Base-by-base conservation (phyloP, 35 echinoderm and acorn worm species). In the Apostichopus californicus region DNA sequence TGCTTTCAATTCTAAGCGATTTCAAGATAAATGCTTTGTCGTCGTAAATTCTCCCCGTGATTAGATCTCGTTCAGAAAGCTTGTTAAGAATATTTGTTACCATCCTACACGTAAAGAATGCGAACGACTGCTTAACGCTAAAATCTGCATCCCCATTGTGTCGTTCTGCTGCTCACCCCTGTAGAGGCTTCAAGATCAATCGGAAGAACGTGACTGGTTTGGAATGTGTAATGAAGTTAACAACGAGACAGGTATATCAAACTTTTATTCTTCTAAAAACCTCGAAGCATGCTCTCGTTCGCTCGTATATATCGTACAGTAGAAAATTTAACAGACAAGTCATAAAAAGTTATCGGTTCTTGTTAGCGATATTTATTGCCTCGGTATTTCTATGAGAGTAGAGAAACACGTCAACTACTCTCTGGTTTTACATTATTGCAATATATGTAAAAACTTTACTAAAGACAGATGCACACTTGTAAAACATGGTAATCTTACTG, bases 201-300 rank as follows among this genome's bases (percentile, higher is more conserved):
- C 18, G 11, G 64, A 3, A 17, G 64, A 4, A 18, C 63, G 15
- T 68, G 34, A 68, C 80, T 14, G 80, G 10, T 18, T 56, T 55
- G 80, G 80, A 83, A 83, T 83, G 46, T 83, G 80, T 56, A 83
- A 83, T 83, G 80, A 83, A 83, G 80, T 56, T 83, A 55, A 55
- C 80, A 55, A n/a, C 34, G 9, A 83, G 10, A 54, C 22, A 83
- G 80, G 80, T 83, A 83, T 83, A 68, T 68, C 11, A 68, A 68
- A 14, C 18, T 68, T 18, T 9, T 14, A 11, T 68, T 68, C 64
- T 68, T 68, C 18, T 68, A 46, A 46, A 46, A 46, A 46, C 34
- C 34, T 46, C 3, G 2, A 46, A 46, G 34, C 34, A 46, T 46
- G 34, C 34, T 46, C 34, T 3, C 2, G 34, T 46, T 46, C 2